These are phyloP conservation scores for Talpa occidentalis DNA, from an alignment of 2,113 vertebrate genomes.

Conservation along the genomic window DNA sequence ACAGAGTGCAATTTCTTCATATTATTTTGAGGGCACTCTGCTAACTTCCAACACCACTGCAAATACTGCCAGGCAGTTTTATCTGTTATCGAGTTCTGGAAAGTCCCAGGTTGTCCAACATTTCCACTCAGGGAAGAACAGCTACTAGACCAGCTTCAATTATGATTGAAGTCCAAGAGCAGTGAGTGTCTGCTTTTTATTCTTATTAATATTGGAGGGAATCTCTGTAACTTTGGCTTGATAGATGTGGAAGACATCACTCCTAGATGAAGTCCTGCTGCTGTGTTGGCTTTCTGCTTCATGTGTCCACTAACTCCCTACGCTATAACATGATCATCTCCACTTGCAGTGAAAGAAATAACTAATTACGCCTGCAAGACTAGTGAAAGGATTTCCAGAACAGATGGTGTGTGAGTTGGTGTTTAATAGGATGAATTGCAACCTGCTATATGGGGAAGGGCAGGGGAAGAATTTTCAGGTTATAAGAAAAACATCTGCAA, in stretches of 20 bases:
- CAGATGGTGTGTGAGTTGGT: conserved; percentile 37
- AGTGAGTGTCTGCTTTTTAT: not conserved
- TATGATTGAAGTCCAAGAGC: not conserved
- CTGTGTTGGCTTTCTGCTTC: conserved; percentile 45
- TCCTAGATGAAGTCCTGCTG: not conserved
- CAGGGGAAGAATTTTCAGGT: not conserved
- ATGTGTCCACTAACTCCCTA: conserved; percentile 46
- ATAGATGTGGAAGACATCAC: not conserved
- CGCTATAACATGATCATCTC: conserved; percentile 24
- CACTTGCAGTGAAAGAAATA: conserved; percentile 13
- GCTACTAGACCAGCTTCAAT: not conserved
- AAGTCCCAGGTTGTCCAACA: not conserved
- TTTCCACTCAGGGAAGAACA: not conserved
- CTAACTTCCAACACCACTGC: not conserved
- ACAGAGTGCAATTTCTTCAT: not conserved
- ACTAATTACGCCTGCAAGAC: conserved; percentile 41
- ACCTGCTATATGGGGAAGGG: not conserved
- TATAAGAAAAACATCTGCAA: conserved; percentile 27
- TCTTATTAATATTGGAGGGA: not conserved
- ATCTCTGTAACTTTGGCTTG: not conserved
- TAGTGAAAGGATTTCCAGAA: conserved; percentile 45
- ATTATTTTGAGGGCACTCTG: not conserved
- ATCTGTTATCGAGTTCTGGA: not conserved
- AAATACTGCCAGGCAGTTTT: not conserved
- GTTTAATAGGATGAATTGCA: conserved; percentile 41